Conservation (phyloP, 2,888 invertebrate species). For the Machimus atricapillus region DNA sequence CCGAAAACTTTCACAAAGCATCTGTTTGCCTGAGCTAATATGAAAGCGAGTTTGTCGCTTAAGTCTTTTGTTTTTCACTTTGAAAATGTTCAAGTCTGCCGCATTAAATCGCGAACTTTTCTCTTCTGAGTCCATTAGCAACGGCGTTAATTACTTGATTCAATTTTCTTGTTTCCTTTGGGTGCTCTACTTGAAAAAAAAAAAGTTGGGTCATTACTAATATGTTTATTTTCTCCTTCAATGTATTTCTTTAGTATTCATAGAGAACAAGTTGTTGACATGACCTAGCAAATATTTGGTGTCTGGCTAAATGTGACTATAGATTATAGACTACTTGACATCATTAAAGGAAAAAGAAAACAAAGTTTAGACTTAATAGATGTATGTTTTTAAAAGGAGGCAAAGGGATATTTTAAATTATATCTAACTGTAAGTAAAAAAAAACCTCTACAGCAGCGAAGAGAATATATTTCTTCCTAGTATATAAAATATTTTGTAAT, state of each 20-base stretch:
- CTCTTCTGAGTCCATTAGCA: background rate
- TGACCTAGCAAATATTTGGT: background rate
- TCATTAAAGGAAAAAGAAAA: too few species aligned
- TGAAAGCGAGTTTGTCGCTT: slow-evolving; percentile 20
- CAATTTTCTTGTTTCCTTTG: background rate
- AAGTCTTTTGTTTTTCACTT: slow-evolving; percentile 9
- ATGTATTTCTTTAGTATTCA: background rate
- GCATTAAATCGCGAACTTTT: background rate
- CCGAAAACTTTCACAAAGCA: background rate
- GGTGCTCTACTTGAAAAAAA: background rate
- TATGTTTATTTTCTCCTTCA: background rate
- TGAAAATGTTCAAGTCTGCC: background rate
- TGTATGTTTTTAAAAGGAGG: too few species aligned
- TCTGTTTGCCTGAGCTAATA: background rate
- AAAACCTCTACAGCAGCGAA: too few species aligned
- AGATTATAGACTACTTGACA: background rate
- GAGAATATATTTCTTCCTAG: too few species aligned
- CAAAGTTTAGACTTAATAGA: too few species aligned
- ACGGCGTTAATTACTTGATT: background rate
- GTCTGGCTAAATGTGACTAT: background rate
- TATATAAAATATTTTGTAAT: too few species aligned
- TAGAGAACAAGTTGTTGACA: background rate
- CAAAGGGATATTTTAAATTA: too few species aligned
- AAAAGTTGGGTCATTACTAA: background rate
- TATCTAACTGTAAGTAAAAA: too few species aligned